phyloP scores from a whole-genome alignment of 2,113 vertebrate species.

The Capra hircus region DNA sequence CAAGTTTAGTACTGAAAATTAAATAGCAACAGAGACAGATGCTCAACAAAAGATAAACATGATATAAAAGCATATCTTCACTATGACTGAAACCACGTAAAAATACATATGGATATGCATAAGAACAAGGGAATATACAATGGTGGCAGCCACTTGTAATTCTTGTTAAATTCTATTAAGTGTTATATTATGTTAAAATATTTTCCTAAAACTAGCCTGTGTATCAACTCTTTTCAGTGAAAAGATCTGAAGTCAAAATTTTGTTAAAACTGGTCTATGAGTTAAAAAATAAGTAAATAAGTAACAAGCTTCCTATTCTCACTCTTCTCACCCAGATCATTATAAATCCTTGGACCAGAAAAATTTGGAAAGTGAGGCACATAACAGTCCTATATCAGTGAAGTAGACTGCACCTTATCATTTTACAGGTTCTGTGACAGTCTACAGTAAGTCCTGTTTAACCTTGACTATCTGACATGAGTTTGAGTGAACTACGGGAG shows the following conservation, averaged over 20 bases:
- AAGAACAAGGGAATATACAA: slow-evolving; percentile 9
- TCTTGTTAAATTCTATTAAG: slow-evolving; percentile 8
- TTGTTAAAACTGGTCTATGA: not conserved
- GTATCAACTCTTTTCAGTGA: not conserved
- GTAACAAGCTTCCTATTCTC: not conserved
- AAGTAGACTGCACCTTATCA: not conserved
- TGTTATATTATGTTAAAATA: slow-evolving; percentile 15
- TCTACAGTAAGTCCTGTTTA: not conserved
- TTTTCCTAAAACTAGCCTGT: slow-evolving; percentile 24
- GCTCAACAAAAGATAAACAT: slow-evolving; percentile 24
- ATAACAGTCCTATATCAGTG: not conserved
- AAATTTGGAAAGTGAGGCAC: not conserved
- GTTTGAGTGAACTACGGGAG: too few relatives aligned
- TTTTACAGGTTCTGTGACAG: not conserved
- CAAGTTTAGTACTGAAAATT: not conserved
- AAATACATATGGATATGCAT: not conserved
- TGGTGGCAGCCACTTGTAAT: not conserved
- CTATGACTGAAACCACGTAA: not conserved
- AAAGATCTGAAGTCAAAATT: slow-evolving; percentile 10
- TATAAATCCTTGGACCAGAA: not conserved
- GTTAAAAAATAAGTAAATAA: not conserved
- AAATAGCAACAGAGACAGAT: slow-evolving; percentile 11
- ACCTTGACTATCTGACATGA: not conserved
- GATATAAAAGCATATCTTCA: slow-evolving; percentile 5
- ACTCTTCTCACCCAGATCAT: not conserved